A percentile compares a stretch with the other conserved stretches of the same genome.
Evolutionary conservation across 2,888 invertebrate genomes (phyloP).

Genomic region (Orchestes rusci): DNA sequence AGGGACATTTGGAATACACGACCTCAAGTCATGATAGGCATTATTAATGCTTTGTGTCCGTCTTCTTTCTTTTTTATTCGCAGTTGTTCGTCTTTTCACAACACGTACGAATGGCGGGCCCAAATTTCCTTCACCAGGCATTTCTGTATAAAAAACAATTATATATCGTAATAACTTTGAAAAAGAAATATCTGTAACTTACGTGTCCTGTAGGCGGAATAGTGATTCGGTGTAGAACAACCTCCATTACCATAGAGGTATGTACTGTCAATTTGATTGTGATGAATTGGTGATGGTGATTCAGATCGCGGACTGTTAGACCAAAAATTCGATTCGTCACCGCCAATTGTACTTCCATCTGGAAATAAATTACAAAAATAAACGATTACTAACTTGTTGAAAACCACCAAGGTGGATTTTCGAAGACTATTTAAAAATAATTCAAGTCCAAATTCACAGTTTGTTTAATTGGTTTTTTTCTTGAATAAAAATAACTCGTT

Average conservation of each 20-base stretch:
- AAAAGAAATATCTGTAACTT: conserved; percentile 15
- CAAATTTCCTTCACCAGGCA: conserved; percentile 23
- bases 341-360: conserved; percentile 36
- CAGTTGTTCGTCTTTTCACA: conserved; percentile 79
- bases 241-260: conserved; percentile 34
- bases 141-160: conserved; percentile 5
- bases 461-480: conserved; percentile 22
- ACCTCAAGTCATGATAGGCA: conserved; percentile 85
- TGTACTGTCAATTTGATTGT: conserved; percentile 33
- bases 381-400: background rate
- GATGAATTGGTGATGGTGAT: conserved; percentile 36
- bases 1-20: conserved; percentile 94
- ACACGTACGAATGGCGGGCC: conserved; percentile 47
- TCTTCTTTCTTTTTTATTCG: conserved; percentile 89
- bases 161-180: background rate
- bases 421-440: conserved; percentile 19
- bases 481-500: conserved; percentile 25
- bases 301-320: conserved; percentile 41
- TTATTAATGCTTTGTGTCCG: conserved; percentile 92
- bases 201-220: conserved; percentile 27
- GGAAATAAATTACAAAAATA: conserved; percentile 16
- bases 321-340: conserved; percentile 41
- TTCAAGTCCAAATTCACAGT: conserved; percentile 16
- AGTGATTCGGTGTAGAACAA: conserved; percentile 26
- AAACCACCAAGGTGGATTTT: too few relatives aligned